Conservation (phyloP, 92 coral and sea anemone species). For the Epizoanthus illoricatus region DNA sequence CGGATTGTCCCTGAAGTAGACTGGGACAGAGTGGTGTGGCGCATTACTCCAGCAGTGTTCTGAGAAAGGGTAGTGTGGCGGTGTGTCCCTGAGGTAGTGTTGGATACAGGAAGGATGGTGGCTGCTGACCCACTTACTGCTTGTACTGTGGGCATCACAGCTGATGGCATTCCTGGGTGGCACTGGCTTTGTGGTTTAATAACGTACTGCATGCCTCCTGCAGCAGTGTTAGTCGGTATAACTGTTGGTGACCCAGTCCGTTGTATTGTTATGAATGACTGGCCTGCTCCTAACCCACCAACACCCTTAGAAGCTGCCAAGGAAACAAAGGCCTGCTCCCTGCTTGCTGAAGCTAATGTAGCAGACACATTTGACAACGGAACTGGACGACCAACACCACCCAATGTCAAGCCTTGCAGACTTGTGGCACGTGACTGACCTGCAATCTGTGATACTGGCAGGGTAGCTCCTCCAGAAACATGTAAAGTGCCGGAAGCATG, state of each 20-base stretch:
- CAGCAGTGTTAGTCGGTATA: slow-evolving; percentile 49
- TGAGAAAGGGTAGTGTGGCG: slow-evolving; percentile 23
- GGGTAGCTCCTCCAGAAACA: slow-evolving; percentile 35
- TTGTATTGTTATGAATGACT: slow-evolving; percentile 71
- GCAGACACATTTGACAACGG: slow-evolving; percentile 56
- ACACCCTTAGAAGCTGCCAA: slow-evolving; percentile 67
- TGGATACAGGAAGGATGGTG: slow-evolving; percentile 13
- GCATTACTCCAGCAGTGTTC: slow-evolving; percentile 26
- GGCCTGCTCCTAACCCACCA: slow-evolving; percentile 55
- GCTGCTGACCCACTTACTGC: slow-evolving; percentile 48
- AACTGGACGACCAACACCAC: slow-evolving; percentile 52
- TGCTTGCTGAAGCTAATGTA: slow-evolving; percentile 46
- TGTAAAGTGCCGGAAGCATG: slow-evolving; percentile 50
- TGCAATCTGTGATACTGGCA: slow-evolving; percentile 35
- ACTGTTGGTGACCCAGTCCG: slow-evolving; percentile 76
- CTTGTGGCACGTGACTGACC: slow-evolving; percentile 31
- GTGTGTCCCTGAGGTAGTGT: slow-evolving; percentile 22
- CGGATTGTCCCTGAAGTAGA: slow-evolving; percentile 56
- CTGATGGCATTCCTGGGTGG: slow-evolving; percentile 57
- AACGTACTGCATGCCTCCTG: slow-evolving; percentile 72
- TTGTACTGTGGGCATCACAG: slow-evolving; percentile 44
- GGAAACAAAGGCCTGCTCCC: slow-evolving; percentile 78
- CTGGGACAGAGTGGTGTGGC: slow-evolving; percentile 71
- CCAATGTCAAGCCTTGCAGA: slow-evolving; percentile 48
- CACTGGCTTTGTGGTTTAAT: slow-evolving; percentile 89